Base-by-base conservation (phyloP, 2,113 vertebrate genomes). In the Cephalophus harveyi region DNA sequence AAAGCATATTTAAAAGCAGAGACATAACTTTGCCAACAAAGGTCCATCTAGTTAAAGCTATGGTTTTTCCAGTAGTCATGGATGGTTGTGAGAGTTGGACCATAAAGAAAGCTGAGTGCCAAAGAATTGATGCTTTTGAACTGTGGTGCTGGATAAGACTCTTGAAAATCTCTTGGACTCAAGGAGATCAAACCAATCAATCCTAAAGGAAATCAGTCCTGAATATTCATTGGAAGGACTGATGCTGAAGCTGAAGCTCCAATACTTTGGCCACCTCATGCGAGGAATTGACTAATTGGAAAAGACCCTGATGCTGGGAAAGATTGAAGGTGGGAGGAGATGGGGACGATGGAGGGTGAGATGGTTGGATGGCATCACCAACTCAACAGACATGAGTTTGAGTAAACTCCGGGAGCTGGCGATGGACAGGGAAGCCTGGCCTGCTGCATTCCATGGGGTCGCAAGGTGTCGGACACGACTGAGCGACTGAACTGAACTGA, bases 391-490 rank as follows among this genome's bases (percentile, higher is more conserved):
- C 2, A 40, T 40, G 19, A 71, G 10, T 71, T 40, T 12, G 19
- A 71, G n/a, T 23, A 71, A 71, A 40, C 10, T 71, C 19, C 0
- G 2, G n/a, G 10, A 71, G 67, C 5, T 23, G n/a, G n/a, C 0
- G 2, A 40, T 71, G n/a, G 67, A 71, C 19, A 71, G 67, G 5
- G 10, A 40, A 23, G 2, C 19, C 19, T 36, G 67, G 19, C 0
- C 0, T 12, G 19, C 19, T 71, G n/a, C n/a, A 71, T 11, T 23
- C 19, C n/a, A 40, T 23, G n/a, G 64, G 10, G n/a, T 40, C 2
- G 0, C n/a, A 12, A 40, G 23, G 19, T 71, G 19, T 40, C 1
- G 0, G n/a, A 71, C 5, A 40, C 0, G 0, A 71, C 67, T 71
- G n/a, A 23, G 67, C 0, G 0, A 40, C 67, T 40, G 67, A 71